Conservation (phyloP, 2,113 vertebrate genomes). For the Odocoileus virginianus region DNA sequence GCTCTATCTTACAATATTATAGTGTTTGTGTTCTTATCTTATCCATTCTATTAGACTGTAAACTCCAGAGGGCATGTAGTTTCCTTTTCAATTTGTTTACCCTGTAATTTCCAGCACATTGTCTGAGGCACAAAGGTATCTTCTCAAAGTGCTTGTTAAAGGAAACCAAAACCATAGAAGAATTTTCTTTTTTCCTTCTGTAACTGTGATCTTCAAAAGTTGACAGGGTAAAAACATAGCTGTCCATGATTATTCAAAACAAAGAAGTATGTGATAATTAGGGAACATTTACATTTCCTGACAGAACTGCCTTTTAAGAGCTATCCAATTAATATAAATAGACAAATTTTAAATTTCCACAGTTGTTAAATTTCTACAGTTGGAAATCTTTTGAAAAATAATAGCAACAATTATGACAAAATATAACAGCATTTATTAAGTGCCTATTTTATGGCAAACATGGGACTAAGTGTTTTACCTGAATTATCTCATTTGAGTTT, state of each 20-base stretch:
- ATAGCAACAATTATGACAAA: background rate
- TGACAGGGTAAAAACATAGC: background rate
- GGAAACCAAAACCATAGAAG: background rate
- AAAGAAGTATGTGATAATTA: background rate
- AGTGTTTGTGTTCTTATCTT: background rate
- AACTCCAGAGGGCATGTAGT: background rate
- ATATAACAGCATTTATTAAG: background rate
- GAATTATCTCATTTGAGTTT: background rate
- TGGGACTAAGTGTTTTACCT: background rate
- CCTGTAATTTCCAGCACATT: background rate
- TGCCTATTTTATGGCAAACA: background rate
- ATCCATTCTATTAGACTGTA: background rate
- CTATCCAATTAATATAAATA: background rate
- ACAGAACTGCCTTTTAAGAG: background rate
- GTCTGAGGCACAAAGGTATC: background rate
- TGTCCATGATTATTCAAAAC: background rate
- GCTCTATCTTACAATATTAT: background rate
- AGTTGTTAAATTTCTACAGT: background rate
- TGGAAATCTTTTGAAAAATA: background rate
- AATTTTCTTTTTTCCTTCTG: background rate
- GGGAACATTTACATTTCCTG: background rate
- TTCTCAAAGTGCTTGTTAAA: background rate
- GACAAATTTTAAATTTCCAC: background rate
- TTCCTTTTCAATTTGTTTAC: background rate
- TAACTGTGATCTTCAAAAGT: background rate